Base-by-base conservation (phyloP, 2,888 invertebrate genomes). In the Frankliniella intonsa region DNA sequence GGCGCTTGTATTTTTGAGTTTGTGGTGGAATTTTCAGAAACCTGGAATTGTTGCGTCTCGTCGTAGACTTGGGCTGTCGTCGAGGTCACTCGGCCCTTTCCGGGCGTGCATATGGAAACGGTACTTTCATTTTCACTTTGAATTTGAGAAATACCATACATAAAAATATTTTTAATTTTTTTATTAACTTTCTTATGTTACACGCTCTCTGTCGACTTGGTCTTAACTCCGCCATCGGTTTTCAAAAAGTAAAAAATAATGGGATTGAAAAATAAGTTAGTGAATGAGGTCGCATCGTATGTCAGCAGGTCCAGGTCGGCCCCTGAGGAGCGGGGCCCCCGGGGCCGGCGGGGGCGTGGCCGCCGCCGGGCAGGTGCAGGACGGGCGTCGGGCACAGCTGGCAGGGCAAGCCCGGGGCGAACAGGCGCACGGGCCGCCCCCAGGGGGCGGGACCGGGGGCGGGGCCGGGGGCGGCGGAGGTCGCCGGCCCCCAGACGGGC, bases 241-340 rank as follows among this genome's bases (percentile, higher is more conserved):
- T 9, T 76, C 22, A n/a, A 76, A 1, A 25, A 25, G 25, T 76
- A 76, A 76, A 25, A 22, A 10, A 12, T 76, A 10, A 12, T 0
- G 69, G 69, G 38, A 38, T 3, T 38, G 38, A 38, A 38, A 38
- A 38, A 38, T 38, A 38, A 38, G 38, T 38, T 38, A 38, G 38
- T 38, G 38, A 38, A 38, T 38, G 38, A 3, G 38, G 38, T 38
- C 38, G 38, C 38, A n/a, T 14, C 62, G 62, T 1, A 17, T 5
- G 25, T 76, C 69, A 76, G 69, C 69, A 76, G 69, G 69, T 76
- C 69, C 69, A 76, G 25, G 69, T 22, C 11, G 69, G 69, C 9
- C 25, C 69, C 14, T 17, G 62, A n/a, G 7, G 62, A 17, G 62
- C 62, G 62, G 62, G 62, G 62, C 62, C 62, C 14, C 7, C 19